Evolutionary conservation across 2,113 vertebrate species (phyloP), one percentile per base, ranked within the genome.

Genomic region (Carollia perspicillata): DNA sequence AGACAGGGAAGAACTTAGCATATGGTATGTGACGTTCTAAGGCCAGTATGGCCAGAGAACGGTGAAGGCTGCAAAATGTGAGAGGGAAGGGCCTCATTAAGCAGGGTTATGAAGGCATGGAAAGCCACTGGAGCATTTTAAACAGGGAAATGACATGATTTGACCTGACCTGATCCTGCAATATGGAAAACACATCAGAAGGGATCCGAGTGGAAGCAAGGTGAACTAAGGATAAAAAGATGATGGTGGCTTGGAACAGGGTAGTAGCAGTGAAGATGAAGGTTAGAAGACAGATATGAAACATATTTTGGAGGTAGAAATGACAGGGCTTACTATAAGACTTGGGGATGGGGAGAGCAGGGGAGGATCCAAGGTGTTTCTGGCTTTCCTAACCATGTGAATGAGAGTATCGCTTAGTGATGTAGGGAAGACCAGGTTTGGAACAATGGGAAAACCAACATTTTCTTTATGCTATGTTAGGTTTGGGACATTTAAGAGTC

Each of bases 171-270:
- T 11, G 42, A 94, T 80, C 37, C 26, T 88, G 75, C 11, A 42
- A 18, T 17, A 6, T 80, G 35, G 49, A 81, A 88, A 89, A 77
- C 22, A 37, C 22, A 86, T 28, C n/a, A 12, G 28, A 85, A n/a
- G 40, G 12, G 33, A 85, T 89, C 6, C 84, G 68, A 63, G n/a
- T 47, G 10, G 30, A 81, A 93, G 60, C 5, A 58, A 60, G 51
- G 44, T 84, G 94, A 84, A 85, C 42, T 49, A 23, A 89, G 49
- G 72, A 63, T 23, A 80, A 91, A 89, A 96, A 94, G 66, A 90
- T 69, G 28, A 71, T n/a, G 35, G 66, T 81, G 78, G 72, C 10
- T 69, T 53, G 35, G 20, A 88, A 92, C 2, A 68, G 4, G 75
- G 42, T 51, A 22, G 51, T 8, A 44, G 33, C 18, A 92, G 8